These are phyloP conservation scores for Sinocyclocheilus anshuiensis DNA, from an alignment of 2,113 vertebrate species.

Conservation along the genomic window DNA sequence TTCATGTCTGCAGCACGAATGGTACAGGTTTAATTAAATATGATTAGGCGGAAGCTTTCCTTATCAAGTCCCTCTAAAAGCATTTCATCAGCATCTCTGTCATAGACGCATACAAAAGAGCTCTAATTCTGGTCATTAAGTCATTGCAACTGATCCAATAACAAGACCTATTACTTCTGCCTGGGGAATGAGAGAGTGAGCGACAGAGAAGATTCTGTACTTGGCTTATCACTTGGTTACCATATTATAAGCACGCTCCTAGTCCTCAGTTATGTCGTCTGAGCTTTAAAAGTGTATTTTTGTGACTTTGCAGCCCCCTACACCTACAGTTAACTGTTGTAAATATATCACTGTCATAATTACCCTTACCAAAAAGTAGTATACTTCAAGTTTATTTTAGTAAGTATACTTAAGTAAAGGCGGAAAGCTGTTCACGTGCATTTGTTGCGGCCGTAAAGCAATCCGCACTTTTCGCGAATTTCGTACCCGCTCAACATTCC, in stretches of 20 bases:
- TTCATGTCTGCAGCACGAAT: background rate
- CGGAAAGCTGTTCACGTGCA: too few relatives aligned
- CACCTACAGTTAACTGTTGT: too few relatives aligned
- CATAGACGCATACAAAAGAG: background rate
- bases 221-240: background rate
- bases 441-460: too few relatives aligned
- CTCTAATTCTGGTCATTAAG: constrained; percentile 15
- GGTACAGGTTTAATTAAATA: background rate
- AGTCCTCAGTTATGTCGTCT: background rate
- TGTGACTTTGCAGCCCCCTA: too few relatives aligned
- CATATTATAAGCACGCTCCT: too few relatives aligned
- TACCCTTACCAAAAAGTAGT: too few relatives aligned
- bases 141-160: constrained; percentile 9
- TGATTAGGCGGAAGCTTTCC: background rate
- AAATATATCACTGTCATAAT: too few relatives aligned
- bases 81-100: background rate
- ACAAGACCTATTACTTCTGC: background rate
- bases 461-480: too few relatives aligned
- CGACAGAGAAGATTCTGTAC: background rate
- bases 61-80: background rate
- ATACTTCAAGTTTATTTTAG: too few relatives aligned
- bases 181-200: background rate
- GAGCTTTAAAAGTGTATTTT: too few relatives aligned
- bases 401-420: too few relatives aligned
- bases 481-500: too few relatives aligned